Conservation (phyloP, 2,113 vertebrate genomes). For the Psittacus erithacus region DNA sequence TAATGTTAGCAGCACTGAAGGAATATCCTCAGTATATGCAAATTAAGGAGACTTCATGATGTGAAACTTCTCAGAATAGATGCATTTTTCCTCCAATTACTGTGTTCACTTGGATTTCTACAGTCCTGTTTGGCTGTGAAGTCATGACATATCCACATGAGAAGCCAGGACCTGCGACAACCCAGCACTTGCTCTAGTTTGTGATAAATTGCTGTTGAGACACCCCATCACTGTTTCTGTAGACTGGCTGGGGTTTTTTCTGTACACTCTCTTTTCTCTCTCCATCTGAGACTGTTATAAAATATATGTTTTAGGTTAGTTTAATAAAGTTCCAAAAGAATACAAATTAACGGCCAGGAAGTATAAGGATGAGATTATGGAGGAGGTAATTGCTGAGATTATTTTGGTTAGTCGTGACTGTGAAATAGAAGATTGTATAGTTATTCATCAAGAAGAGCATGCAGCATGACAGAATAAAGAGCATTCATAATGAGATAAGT, state of each 20-base stretch:
- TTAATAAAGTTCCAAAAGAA: background rate
- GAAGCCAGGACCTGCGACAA: background rate
- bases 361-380: background rate
- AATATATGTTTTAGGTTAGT: background rate
- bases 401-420: slow-evolving; percentile 13
- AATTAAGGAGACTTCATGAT: background rate
- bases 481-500: background rate
- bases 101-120: background rate
- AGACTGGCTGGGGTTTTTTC: background rate
- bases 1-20: background rate
- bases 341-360: background rate
- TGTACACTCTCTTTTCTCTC: background rate
- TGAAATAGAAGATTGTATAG: background rate
- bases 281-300: background rate
- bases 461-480: slow-evolving; percentile 10
- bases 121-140: background rate
- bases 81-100: background rate
- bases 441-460: background rate
- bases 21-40: background rate
- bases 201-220: background rate
- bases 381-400: slow-evolving; percentile 37
- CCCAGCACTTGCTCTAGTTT: background rate
- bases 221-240: background rate
- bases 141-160: background rate
- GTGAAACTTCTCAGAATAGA: background rate